Evolutionary conservation across 2,888 invertebrate species (phyloP), one percentile per base, ranked within the genome.

Genomic region (Leucoptera coffeella): DNA sequence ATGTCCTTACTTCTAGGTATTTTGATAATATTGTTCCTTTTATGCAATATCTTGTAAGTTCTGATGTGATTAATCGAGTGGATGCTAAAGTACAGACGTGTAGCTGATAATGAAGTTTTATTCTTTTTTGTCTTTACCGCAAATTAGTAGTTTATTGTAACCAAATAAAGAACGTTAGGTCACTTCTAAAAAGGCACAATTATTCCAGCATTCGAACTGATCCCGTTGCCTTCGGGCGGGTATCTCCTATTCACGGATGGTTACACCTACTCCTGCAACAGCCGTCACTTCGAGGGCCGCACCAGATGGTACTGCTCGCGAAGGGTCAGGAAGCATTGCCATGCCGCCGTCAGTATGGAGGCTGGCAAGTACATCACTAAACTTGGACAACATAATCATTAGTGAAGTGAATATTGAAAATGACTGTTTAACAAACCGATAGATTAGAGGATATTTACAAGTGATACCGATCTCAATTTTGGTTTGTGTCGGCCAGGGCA

Each of bases 281-380:
- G 30, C 22, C 33, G 25, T 21, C 31, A 37, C 12, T 28, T 40
- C 5, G 29, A 32, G 8, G 33, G 37, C 2, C 25, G 27, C 5
- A 38, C 38, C 2, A 38, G 33, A 3, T 45, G 43, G 43, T 45
- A 42, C 27, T 45, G 45, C 24, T 43, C 44, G 0, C 42, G 42
- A 24, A 31, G 44, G 12, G 28, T 36, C 4, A 40, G 42, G 15
- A 38, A 33, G 24, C 36, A 30, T 22, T 44, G 43, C 22, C 35
- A 31, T 2, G 43, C 36, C 0, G 32, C 36, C 5, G 37, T 38
- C 12, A 37, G 31, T 23, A 38, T 38, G 31, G 29, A 23, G n/a
- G 23, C 36, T 7, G 29, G 29, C n/a, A 32, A 25, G 3, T 23
- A 38, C 4, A 14, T 33, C 9, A 23, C 29, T 5, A 13, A 34